Evolutionary conservation across 2,113 vertebrate genomes (phyloP).

Genomic region (Spizaetus ornatus): DNA sequence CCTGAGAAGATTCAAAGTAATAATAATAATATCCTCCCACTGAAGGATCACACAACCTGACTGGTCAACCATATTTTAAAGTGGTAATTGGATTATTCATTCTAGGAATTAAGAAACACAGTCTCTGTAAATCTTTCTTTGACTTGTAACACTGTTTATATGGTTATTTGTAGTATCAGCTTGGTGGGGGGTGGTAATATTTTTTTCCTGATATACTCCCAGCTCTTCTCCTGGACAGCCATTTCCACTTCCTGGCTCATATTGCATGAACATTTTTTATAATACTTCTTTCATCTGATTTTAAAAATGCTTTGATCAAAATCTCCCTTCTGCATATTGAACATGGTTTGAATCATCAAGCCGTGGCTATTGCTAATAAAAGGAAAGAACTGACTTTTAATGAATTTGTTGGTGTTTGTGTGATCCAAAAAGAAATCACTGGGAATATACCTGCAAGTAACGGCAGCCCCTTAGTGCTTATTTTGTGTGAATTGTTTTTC

Average conservation of each 20-base stretch:
- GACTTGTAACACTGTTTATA: neutral
- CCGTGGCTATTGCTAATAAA: neutral
- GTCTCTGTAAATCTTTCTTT: neutral
- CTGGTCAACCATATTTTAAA: neutral
- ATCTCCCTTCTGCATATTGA: slow-evolving; percentile 16
- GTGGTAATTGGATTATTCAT: neutral
- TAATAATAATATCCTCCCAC: neutral
- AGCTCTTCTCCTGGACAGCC: slow-evolving; percentile 4
- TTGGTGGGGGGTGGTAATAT: fast-evolving
- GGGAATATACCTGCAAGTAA: slow-evolving; percentile 9
- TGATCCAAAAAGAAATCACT: neutral
- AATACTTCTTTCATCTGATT: slow-evolving; percentile 46
- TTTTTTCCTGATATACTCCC: neutral
- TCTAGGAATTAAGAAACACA: neutral
- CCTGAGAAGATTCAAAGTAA: neutral
- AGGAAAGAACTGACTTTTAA: neutral
- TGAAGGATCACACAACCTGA: neutral
- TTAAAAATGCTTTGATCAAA: slow-evolving; percentile 56
- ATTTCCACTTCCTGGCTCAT: slow-evolving; percentile 34
- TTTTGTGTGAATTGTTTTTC: neutral
- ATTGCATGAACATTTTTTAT: slow-evolving; percentile 33
- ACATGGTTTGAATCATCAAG: slow-evolving; percentile 48
- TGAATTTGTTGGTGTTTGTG: neutral
- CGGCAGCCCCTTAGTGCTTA: neutral
- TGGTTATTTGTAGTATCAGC: neutral